Percentiles rank a stretch among this genome's conserved stretches.
These are phyloP conservation scores for Heliconius nattereri DNA, from an alignment of 1,140 invertebrate species.

Conservation along the genomic window DNA sequence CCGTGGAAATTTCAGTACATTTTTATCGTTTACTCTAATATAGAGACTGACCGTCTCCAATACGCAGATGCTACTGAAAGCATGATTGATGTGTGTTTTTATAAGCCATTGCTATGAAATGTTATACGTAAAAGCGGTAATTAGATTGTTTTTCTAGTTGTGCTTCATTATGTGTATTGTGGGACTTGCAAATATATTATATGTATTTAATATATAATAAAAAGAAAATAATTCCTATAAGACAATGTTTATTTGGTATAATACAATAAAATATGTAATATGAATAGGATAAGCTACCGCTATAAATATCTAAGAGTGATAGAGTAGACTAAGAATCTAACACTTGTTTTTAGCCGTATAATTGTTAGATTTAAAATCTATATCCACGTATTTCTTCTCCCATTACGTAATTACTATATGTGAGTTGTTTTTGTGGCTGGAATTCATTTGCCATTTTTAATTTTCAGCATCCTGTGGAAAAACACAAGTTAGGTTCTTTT, in stretches of 20 bases:
- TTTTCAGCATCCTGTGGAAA: background rate
- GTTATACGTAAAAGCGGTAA: slow-evolving; percentile 1
- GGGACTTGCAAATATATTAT: background rate
- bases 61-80: slow-evolving; percentile 3
- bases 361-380: background rate
- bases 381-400: background rate
- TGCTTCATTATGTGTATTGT: background rate
- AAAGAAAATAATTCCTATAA: background rate
- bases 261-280: too few relatives aligned
- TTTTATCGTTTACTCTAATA: slow-evolving; percentile 7
- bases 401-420: background rate
- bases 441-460: background rate
- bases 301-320: background rate
- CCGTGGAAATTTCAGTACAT: slow-evolving; percentile 7
- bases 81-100: slow-evolving; percentile 9
- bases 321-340: background rate
- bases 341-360: background rate
- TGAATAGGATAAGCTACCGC: too few relatives aligned
- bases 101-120: slow-evolving; percentile 12
- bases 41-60: slow-evolving; percentile 2
- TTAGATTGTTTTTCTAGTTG: background rate
- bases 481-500: background rate
- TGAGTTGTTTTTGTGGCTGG: background rate
- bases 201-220: background rate
- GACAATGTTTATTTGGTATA: too few relatives aligned